Conservation (phyloP, 2,797 vertebrate species). For the Takifugu ocellatus region DNA sequence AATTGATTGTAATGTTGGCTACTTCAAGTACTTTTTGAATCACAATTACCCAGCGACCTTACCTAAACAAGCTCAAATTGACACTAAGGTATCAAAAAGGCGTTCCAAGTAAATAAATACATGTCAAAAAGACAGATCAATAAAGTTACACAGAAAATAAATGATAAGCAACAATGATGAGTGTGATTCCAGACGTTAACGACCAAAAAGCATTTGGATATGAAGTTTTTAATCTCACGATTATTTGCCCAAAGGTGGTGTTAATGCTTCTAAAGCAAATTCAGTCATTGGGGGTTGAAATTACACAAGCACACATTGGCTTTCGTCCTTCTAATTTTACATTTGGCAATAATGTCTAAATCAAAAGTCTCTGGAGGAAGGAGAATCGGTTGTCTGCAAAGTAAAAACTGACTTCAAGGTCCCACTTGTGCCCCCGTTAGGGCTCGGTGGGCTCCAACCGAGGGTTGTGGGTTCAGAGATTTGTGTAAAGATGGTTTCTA, state of each 20-base stretch:
- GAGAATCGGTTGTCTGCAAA: constrained; percentile 10
- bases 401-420: not conserved
- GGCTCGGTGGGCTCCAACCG: constrained; percentile 24
- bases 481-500: constrained; percentile 51
- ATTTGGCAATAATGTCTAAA: constrained; percentile 6
- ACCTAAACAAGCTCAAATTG: constrained; percentile 53
- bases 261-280: too few species aligned
- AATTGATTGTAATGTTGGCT: not conserved
- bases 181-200: constrained; percentile 31
- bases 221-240: constrained; percentile 21
- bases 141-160: constrained; percentile 42
- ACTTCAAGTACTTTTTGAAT: not conserved
- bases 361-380: constrained; percentile 10
- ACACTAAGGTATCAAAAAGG: constrained; percentile 46
- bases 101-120: constrained; percentile 66
- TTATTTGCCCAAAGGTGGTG: constrained; percentile 15
- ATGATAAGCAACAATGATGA: constrained; percentile 28
- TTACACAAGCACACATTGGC: constrained; percentile 33
- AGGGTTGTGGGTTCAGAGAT: too few species aligned
- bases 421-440: constrained; percentile 16
- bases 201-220: constrained; percentile 15
- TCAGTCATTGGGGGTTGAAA: not conserved
- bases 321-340: constrained; percentile 10
- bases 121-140: constrained; percentile 44
- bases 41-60: constrained; percentile 20